A percentile compares a stretch with the other conserved stretches of the same genome.
These are phyloP conservation scores for Dendrocincla tyrannina DNA, from an alignment of 2,797 vertebrate species.

Conservation along the genomic window DNA sequence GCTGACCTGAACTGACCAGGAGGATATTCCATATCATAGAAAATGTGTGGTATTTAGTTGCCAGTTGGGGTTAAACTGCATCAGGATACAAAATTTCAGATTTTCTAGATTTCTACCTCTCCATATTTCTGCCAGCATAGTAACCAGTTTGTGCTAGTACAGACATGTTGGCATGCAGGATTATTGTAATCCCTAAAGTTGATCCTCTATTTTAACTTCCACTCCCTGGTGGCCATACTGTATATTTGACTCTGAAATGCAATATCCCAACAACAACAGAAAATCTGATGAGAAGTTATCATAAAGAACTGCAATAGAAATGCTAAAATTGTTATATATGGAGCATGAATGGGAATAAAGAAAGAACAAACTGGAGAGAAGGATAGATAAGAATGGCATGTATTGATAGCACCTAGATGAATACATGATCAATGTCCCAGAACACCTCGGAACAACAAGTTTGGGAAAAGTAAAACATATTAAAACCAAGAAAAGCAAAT, in stretches of 20 bases:
- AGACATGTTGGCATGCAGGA: background rate
- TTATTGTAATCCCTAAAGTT: background rate
- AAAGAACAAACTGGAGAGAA: background rate
- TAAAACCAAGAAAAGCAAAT: background rate
- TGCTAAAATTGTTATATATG: background rate
- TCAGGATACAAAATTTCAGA: background rate
- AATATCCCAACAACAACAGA: background rate
- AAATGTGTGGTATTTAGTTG: rapidly evolving
- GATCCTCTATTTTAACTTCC: background rate
- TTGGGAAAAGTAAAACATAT: background rate
- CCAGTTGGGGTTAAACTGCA: background rate
- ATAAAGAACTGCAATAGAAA: background rate
- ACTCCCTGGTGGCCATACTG: background rate
- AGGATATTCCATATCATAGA: background rate
- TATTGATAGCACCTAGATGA: background rate
- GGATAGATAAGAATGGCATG: background rate
- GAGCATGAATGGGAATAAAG: background rate
- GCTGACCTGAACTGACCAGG: background rate
- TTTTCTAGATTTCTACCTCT: background rate
- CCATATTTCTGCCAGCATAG: background rate
- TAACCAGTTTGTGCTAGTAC: background rate
- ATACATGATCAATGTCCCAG: background rate
- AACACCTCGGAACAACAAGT: background rate
- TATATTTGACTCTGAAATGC: background rate
- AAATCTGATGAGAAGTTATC: background rate